phyloP scores from a whole-genome alignment of 2,797 vertebrate species.

The Erethizon dorsatum region DNA sequence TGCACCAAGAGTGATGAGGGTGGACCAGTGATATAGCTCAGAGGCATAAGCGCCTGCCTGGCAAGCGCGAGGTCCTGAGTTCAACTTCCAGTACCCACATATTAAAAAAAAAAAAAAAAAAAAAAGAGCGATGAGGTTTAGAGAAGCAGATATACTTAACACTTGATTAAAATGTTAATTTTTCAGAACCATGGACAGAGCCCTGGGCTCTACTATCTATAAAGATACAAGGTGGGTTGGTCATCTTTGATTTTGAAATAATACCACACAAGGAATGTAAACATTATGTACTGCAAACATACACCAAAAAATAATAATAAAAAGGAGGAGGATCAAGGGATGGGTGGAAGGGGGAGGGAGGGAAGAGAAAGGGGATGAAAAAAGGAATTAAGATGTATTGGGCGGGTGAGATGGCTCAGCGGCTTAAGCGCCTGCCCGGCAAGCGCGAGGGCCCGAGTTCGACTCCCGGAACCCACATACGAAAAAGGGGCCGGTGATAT shows the following conservation, averaged over 20 bases:
- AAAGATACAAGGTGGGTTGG: not conserved
- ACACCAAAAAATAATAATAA: not conserved
- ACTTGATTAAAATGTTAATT: not conserved
- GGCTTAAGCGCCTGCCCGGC: too few species aligned
- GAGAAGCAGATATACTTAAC: conserved; percentile 8
- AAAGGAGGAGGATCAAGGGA: not conserved
- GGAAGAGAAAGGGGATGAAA: not conserved
- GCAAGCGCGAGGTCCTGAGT: too few species aligned
- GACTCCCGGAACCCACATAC: too few species aligned
- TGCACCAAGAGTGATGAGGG: not conserved
- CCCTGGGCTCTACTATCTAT: accelerated
- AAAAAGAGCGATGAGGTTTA: conserved; percentile 16
- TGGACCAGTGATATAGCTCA: not conserved
- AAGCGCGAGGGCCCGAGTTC: too few species aligned
- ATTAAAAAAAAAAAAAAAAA: not conserved
- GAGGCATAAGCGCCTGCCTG: too few species aligned
- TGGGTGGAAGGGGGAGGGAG: not conserved
- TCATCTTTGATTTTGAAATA: conserved; percentile 41
- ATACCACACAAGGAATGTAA: not conserved
- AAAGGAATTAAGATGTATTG: not conserved
- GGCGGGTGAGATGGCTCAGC: too few species aligned
- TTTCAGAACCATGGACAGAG: conserved; percentile 71
- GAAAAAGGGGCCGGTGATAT: too few species aligned
- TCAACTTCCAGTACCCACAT: too few species aligned
- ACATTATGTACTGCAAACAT: not conserved